Base-by-base conservation (phyloP, 2,888 invertebrate genomes). In the Phanerotoma sp. region DNA sequence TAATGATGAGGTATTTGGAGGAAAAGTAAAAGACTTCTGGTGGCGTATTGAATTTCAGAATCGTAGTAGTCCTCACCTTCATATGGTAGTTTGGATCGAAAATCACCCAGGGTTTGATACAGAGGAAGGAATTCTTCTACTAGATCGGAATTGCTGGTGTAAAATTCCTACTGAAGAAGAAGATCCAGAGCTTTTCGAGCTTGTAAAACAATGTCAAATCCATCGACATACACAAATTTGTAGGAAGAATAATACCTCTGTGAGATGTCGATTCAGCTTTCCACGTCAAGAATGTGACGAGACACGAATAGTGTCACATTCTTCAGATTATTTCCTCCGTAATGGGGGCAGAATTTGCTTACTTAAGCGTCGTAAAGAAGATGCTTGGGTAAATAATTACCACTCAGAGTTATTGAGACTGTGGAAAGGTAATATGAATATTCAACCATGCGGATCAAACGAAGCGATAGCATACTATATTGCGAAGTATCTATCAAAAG, bases 21-120 rank as follows among this genome's bases (percentile, higher is more conserved):
- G 57, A 4, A 38, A 53, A 46, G 11, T 62, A 30, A 54, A 40
- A 21, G 67, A 71, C 45, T 64, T 47, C 60, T 66, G 68, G 71
- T 68, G 65, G 25, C 45, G 68, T 40, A 58, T 73, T 1, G 72
- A 73, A n/a, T 74, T 73, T 32, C 68, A 73, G 54, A 71, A 71
- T 30, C 53, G 69, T 1, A 72, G 69, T 7, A 72, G 70, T 40
- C 71, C 71, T 9, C 69, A 71, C 58, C 38, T 71, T n/a, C 71
- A 71, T 50, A 70, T 69, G 67, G 47, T 70, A 2, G 28, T 70
- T 0, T 73, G 71, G 71, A 66, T 66, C 56, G 51, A 61, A 37
- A 54, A 61, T 54, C 13, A 48, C 40, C 65, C 66, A 41, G 16
- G 41, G 25, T 62, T 66, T 44, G 57, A 60, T 37, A 57, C 60